Percentiles rank a stretch among this genome's conserved stretches.
Evolutionary conservation across 2,797 vertebrate species (phyloP).

Genomic region (Haliaeetus vocifer): DNA sequence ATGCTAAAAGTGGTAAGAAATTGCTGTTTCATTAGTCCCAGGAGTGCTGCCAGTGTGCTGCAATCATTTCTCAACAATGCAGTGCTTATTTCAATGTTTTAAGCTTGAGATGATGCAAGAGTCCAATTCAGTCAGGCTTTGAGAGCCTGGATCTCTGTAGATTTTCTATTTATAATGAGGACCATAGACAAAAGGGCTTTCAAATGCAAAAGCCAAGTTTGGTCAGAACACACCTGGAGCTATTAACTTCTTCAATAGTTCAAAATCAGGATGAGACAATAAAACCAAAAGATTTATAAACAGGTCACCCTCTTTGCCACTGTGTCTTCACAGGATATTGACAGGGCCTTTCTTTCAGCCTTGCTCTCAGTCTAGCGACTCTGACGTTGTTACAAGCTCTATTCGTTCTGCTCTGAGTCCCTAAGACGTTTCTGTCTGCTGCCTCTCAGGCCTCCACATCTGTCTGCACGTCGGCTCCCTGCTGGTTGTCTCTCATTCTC

Average conservation of each 20-base stretch:
- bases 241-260: neutral
- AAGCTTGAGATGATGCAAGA: neutral
- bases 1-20: neutral
- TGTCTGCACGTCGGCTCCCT: neutral
- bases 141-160: neutral
- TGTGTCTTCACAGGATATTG: neutral
- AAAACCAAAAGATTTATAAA: neutral
- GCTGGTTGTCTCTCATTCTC: neutral
- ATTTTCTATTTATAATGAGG: neutral
- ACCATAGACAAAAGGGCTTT: neutral
- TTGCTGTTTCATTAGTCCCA: neutral
- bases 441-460: neutral
- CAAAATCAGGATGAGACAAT: neutral
- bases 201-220: neutral
- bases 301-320: neutral
- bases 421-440: neutral
- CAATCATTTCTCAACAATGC: neutral
- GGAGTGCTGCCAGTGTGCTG: neutral
- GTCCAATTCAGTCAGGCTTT: neutral
- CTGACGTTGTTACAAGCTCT: neutral
- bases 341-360: neutral
- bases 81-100: neutral
- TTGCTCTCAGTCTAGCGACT: neutral
- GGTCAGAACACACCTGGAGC: neutral
- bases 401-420: neutral